Percentiles rank a stretch among this genome's conserved stretches.
Conservation (phyloP, 2,888 invertebrate species). For the Dastarcus helophoroides region DNA sequence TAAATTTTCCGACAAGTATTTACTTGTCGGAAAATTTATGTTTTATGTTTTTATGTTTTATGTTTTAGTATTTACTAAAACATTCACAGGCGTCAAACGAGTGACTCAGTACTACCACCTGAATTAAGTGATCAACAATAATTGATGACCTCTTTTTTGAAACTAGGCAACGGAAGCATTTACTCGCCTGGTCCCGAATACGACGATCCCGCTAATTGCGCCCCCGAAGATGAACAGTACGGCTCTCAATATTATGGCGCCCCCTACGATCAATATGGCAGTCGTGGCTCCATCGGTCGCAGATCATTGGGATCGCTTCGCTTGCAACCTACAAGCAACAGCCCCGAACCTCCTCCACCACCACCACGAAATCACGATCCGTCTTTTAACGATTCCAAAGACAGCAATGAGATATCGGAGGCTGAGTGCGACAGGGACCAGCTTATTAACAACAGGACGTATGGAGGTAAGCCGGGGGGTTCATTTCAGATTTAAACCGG, state of each 20-base stretch:
- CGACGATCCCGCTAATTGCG: conserved; percentile 87
- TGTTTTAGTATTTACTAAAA: no score
- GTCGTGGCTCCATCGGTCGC: conserved; percentile 67
- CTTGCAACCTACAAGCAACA: conserved; percentile 46
- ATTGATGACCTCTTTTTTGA: no score
- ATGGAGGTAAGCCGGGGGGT: conserved; percentile 81
- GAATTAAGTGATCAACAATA: no score
- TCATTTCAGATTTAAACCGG: no score
- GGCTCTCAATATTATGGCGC: conserved; percentile 82
- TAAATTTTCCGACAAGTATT: no score
- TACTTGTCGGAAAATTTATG: no score
- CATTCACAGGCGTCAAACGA: no score
- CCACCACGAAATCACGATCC: conserved; percentile 75
- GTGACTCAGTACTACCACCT: no score
- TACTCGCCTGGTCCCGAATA: conserved; percentile 80
- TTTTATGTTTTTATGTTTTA: no score
- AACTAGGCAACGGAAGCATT: conserved; percentile 64
- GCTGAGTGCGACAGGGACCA: conserved; percentile 84
- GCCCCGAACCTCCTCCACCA: conserved; percentile 56
- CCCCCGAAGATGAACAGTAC: conserved; percentile 84
- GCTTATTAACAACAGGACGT: conserved; percentile 64
- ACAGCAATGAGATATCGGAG: conserved; percentile 88
- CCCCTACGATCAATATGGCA: conserved; percentile 83
- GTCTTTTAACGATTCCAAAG: conserved; percentile 85
- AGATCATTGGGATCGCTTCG: conserved; percentile 41